Base-by-base conservation (phyloP, 2,113 vertebrate species). In the Neolamprologus modestus region DNA sequence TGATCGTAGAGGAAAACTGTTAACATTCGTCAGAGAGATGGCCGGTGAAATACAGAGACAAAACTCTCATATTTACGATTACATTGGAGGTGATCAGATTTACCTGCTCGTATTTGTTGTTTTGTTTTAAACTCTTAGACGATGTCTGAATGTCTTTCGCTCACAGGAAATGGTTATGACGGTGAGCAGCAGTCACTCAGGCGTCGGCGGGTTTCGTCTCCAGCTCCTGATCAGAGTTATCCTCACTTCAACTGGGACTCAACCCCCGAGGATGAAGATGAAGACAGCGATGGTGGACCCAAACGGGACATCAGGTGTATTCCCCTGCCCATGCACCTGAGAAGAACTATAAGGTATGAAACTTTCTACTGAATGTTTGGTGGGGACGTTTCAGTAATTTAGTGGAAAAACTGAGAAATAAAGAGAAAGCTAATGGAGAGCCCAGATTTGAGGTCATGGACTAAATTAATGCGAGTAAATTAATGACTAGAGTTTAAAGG, bases 281-380 rank as follows among this genome's bases (percentile, higher is more conserved):
- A 91, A 3, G 90, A 54, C 35, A 88, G 19, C 6, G 12, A 79
- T 12, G n/a, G 50, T 6, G 84, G 45, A 7, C 14, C n/a, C 1
- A 35, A 63, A 5, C 88, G 3, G 55, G 94, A 96, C 19, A 63
- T 96, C 47, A 90, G 83, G 54, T 87, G 80, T 55, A 82, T 86
- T 7, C 90, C 95, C 2, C 63, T 95, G 84, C 93, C 92, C 57
- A 95, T 97, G 95, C 47, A 45, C 4, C 87, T 95, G 33, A 97
- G 95, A 83, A 96, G 79, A 93, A 92, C 95, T 16, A 84, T 95
- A 40, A 14, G 96, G 97, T 97, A 94, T 7, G 80, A 87, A 90
- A 82, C 3, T n/a, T n/a, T 7, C 9, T 78, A 19, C 73, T 78
- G 73, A 78, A 50, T 50, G 42, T 52, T 52, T 33, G 26, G 10